These are phyloP conservation scores for Austrofundulus limnaeus DNA, from an alignment of 2,113 vertebrate genomes.

Conservation along the genomic window DNA sequence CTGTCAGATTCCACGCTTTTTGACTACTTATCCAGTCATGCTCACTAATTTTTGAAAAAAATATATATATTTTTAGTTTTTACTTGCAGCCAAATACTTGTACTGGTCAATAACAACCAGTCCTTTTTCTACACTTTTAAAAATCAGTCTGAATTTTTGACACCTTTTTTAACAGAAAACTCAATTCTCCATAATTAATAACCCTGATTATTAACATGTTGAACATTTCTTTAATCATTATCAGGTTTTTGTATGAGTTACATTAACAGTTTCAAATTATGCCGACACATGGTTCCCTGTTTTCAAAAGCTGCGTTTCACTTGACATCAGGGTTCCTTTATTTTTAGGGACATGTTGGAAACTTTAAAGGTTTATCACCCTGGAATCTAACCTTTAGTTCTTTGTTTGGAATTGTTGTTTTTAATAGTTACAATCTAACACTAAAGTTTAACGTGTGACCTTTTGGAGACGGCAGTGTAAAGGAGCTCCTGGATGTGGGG, in stretches of 20 bases:
- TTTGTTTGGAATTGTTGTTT: not conserved
- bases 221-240: too few species aligned
- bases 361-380: not conserved
- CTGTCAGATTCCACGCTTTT: not conserved
- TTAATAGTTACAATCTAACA: not conserved
- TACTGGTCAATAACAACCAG: not conserved
- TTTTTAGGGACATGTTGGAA: not conserved
- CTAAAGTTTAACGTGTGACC: not conserved
- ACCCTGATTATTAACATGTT: too few species aligned
- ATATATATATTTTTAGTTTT: not conserved
- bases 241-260: too few species aligned
- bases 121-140: too few species aligned
- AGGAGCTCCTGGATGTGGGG: not conserved
- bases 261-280: not conserved
- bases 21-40: too few species aligned
- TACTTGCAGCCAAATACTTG: not conserved
- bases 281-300: not conserved
- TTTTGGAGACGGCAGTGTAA: not conserved
- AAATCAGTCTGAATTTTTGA: too few species aligned
- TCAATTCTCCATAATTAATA: too few species aligned
- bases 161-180: too few species aligned
- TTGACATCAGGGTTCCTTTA: not conserved
- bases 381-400: not conserved
- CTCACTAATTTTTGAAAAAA: too few species aligned
- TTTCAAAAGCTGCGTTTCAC: not conserved